Evolutionary conservation across 1,140 invertebrate genomes (phyloP).

Genomic region (Galendromus occidentalis): DNA sequence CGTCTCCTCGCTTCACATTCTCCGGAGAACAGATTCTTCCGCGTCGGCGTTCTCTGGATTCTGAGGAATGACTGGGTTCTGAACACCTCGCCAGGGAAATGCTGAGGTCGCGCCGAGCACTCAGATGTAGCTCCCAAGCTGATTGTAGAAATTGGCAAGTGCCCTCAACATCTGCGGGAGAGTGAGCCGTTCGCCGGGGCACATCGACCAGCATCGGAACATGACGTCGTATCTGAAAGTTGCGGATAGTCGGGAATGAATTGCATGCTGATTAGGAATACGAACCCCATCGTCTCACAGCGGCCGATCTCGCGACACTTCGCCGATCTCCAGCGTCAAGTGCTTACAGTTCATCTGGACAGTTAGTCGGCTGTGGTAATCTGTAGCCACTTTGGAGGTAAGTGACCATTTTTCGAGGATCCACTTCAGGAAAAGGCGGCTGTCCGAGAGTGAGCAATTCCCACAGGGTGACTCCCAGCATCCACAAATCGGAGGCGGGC

Average conservation of each 20-base stretch:
- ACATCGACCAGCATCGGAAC: not conserved
- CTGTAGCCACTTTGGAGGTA: conserved; percentile 74
- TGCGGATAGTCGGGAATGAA: not conserved
- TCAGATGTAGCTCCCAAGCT: too few species aligned
- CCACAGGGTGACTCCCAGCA: conserved; percentile 80
- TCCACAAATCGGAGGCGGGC: conserved; percentile 75
- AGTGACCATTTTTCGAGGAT: conserved; percentile 69
- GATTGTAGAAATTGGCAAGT: not conserved
- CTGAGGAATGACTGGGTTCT: too few species aligned
- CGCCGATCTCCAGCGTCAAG: not conserved
- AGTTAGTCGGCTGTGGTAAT: conserved; percentile 69
- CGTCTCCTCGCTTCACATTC: too few species aligned
- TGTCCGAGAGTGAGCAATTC: conserved; percentile 73
- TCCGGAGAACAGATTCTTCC: too few species aligned
- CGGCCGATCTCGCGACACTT: not conserved
- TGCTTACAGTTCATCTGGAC: conserved; percentile 80
- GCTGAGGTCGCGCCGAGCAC: too few species aligned
- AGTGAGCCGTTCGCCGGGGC: not conserved
- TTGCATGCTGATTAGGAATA: not conserved
- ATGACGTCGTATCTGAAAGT: not conserved
- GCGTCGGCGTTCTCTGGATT: too few species aligned
- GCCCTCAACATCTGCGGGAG: not conserved
- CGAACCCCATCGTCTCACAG: not conserved
- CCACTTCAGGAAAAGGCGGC: conserved; percentile 66
- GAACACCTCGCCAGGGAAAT: too few species aligned